Evolutionary conservation across 2,797 vertebrate species (phyloP).

Genomic region (Artibeus jamaicensis): DNA sequence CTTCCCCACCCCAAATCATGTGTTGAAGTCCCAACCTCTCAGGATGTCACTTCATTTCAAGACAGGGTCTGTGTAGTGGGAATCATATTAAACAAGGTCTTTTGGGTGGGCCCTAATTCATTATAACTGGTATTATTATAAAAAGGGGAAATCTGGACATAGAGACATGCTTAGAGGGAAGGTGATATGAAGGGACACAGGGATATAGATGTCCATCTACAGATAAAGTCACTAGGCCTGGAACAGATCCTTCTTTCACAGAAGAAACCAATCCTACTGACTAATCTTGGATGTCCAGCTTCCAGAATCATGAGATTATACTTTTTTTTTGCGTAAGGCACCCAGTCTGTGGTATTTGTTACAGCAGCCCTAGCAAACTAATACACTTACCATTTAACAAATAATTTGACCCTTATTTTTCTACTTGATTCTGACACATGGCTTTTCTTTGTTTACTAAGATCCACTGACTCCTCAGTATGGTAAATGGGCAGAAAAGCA

Average conservation of each 20-base stretch:
- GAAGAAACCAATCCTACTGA: not conserved
- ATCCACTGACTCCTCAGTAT: not conserved
- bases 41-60: not conserved
- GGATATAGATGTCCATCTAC: not conserved
- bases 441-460: not conserved
- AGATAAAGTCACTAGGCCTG: not conserved
- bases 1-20: not conserved
- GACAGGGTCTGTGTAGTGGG: not conserved
- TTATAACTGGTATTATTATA: not conserved
- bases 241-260: not conserved
- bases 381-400: not conserved
- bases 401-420: not conserved
- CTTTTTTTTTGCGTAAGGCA: not conserved
- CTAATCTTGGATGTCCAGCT: not conserved
- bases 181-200: not conserved
- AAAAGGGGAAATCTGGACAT: not conserved
- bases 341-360: not conserved
- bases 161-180: not conserved
- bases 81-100: not conserved
- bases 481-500: not conserved
- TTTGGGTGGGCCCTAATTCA: not conserved
- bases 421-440: not conserved
- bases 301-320: not conserved
- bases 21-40: not conserved
- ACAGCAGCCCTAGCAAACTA: not conserved